Conservation (phyloP, 1,140 invertebrate genomes). For the Brachionus sp. region DNA sequence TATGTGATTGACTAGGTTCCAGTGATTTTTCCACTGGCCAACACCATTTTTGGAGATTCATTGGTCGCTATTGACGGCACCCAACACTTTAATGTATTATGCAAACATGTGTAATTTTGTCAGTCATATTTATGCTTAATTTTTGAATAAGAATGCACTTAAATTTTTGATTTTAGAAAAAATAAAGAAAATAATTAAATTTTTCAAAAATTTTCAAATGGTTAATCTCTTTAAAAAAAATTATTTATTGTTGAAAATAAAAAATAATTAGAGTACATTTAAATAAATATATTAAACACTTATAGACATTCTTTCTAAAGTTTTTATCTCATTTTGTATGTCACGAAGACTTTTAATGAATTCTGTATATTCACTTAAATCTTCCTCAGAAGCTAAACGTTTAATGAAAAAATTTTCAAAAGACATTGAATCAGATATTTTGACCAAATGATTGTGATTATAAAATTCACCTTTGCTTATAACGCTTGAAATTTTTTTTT, state of each 20-base stretch:
- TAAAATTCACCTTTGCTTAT: background rate
- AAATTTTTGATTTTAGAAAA: too few relatives aligned
- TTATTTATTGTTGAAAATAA: background rate
- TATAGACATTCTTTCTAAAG: background rate
- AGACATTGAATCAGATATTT: background rate
- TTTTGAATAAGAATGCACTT: too few relatives aligned
- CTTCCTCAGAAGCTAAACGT: background rate
- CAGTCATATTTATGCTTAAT: too few relatives aligned
- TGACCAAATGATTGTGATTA: background rate
- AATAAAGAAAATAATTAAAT: too few relatives aligned
- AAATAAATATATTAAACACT: background rate
- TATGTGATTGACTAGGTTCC: too few relatives aligned
- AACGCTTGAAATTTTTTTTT: background rate
- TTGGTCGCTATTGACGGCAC: too few relatives aligned
- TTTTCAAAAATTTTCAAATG: too few relatives aligned
- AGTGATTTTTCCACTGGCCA: too few relatives aligned
- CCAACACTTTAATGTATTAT: too few relatives aligned
- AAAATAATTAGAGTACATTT: background rate
- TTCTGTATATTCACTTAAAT: conserved; percentile 5
- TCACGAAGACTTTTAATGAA: background rate
- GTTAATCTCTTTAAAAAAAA: too few relatives aligned
- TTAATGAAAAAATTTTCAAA: background rate
- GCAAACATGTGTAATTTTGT: too few relatives aligned
- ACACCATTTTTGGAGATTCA: too few relatives aligned
- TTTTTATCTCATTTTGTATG: background rate